Percentiles rank a stretch among this genome's conserved stretches.
Conservation (phyloP, 64 coral and sea anemone genomes). For the Cladopsammia gracilis region DNA sequence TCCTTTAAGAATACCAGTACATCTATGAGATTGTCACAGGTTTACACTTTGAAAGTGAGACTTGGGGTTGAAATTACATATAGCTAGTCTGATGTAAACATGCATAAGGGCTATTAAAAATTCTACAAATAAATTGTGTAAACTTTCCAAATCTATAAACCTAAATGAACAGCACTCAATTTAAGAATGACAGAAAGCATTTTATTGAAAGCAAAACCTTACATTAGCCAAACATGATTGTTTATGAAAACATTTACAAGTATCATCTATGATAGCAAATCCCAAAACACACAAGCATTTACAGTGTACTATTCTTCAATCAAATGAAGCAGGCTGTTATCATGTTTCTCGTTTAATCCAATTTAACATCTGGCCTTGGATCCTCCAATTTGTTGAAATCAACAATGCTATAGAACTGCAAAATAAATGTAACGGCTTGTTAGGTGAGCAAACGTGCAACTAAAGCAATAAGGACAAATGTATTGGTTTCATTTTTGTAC, state of each 20-base stretch:
- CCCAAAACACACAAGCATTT: neutral
- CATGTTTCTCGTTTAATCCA: neutral
- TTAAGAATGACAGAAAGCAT: neutral
- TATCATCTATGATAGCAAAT: neutral
- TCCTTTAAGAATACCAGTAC: too few species aligned
- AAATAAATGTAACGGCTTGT: neutral
- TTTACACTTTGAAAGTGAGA: too few species aligned
- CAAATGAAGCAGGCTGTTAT: neutral
- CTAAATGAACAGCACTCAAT: too few species aligned
- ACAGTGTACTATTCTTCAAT: neutral
- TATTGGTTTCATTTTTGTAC: too few species aligned
- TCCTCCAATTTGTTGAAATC: slow-evolving; percentile 56
- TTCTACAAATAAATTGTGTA: too few species aligned
- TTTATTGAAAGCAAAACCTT: slow-evolving; percentile 19
- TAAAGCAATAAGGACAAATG: too few species aligned
- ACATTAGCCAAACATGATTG: neutral
- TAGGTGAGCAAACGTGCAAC: too few species aligned
- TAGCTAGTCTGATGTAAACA: too few species aligned
- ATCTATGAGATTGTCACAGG: too few species aligned
- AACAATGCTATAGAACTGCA: slow-evolving; percentile 53
- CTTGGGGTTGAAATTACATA: too few species aligned
- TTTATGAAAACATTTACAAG: slow-evolving; percentile 20
- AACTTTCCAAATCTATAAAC: too few species aligned
- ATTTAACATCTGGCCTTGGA: slow-evolving; percentile 24
- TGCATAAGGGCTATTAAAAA: too few species aligned